Base-by-base conservation (phyloP, 2,113 vertebrate genomes). In the Cebidichthys violaceus region DNA sequence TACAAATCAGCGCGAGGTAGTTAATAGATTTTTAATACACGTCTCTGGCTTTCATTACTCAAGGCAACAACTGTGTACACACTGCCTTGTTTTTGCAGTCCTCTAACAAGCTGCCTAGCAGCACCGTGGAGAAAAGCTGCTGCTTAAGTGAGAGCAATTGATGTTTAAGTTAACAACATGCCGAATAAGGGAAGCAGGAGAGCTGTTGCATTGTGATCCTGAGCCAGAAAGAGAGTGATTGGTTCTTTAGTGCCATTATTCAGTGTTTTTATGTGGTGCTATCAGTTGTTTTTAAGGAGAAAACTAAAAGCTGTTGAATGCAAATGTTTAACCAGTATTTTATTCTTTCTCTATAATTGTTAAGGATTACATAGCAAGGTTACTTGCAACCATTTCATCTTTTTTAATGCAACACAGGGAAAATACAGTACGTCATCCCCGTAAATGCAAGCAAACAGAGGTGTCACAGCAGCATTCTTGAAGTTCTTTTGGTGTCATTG, bases 11-110 rank as follows among this genome's bases (percentile, higher is more conserved):
- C 11, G 37, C 5, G 67, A 84, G 64, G 54, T 75, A 47, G 69
- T 57, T 72, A 68, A 69, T 70, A 73, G 87, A 84, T 86, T 86
- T 87, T 88, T 88, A 86, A 89, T 83, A 79, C 81, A 91, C 83
- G 73, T 78, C 65, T 69, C 76, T 66, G 67, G 81, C 84, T 81
- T 83, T 64, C 76, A 70, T 83, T 81, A 84, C 82, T 86, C 70
- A 41, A 70, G 76, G 64, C 67, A 52, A 43, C 64, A 20, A 47
- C 71, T 62, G 76, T 65, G 76, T 54, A 50, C 55, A 24, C 37
- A 41, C 33, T 3, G 24, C 27, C 83, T 83, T 76, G 73, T 68
- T 87, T 77, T 70, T 74, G 65, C 65, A 18, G 37, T n/a, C 70
- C 35, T 68, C 79, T 82, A 79, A 90, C 81, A 81, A 81, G 71